These are phyloP conservation scores for Drosophila insularis DNA, from an alignment of 1,140 invertebrate species.

Conservation along the genomic window DNA sequence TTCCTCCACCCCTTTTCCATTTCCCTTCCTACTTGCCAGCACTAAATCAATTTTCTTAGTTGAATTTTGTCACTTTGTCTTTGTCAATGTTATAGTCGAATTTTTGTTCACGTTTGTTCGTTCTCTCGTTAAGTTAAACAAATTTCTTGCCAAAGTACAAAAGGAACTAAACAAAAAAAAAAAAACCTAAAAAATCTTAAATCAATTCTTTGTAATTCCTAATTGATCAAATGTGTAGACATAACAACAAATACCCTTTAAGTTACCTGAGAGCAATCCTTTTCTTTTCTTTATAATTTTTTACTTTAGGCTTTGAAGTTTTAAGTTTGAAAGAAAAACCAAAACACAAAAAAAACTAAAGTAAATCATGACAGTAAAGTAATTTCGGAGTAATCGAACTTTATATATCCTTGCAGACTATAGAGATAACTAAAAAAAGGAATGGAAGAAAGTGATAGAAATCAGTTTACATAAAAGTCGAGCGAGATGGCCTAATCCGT, in stretches of 20 bases:
- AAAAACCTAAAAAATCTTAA: constrained; percentile 36
- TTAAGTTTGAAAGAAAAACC: neutral
- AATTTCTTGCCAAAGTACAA: constrained; percentile 80
- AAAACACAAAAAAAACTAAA: neutral
- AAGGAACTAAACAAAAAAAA: constrained; percentile 29
- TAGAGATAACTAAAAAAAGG: too few relatives aligned
- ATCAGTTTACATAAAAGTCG: neutral
- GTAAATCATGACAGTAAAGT: too few relatives aligned
- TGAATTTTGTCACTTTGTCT: constrained; percentile 66
- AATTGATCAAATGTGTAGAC: constrained; percentile 42
- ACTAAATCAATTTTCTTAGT: constrained; percentile 78
- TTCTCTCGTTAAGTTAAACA: constrained; percentile 67
- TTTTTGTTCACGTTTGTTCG: constrained; percentile 78
- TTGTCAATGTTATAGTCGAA: constrained; percentile 76
- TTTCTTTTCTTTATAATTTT: constrained; percentile 12
- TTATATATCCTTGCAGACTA: neutral
- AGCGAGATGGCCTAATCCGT: neutral
- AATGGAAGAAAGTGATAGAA: too few relatives aligned
- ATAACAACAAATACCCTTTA: constrained; percentile 33
- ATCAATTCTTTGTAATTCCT: constrained; percentile 78
- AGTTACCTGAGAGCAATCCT: constrained; percentile 51
- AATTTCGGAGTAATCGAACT: neutral
- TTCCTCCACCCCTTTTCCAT: neutral
- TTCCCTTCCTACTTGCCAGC: constrained; percentile 20
- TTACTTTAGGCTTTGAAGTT: constrained; percentile 35